These are phyloP conservation scores for Clarias pachynema DNA, from an alignment of 2,797 vertebrate species.

Conservation along the genomic window DNA sequence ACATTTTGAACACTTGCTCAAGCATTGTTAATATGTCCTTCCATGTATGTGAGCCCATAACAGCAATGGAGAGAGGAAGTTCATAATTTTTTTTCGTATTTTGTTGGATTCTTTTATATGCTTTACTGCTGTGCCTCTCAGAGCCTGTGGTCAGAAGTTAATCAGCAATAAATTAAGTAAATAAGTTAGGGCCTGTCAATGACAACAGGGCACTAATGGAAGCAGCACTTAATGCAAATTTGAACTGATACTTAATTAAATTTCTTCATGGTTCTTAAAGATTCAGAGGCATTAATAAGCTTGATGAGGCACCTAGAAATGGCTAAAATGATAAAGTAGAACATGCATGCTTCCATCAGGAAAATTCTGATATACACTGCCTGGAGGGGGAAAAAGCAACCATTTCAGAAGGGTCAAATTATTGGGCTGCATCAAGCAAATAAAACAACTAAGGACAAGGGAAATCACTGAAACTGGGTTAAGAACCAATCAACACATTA, in stretches of 20 bases:
- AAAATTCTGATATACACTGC: not conserved
- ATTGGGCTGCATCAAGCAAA: too few species aligned
- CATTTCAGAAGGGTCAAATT: too few species aligned
- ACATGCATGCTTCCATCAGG: not conserved
- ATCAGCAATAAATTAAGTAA: constrained; percentile 29
- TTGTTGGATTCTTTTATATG: not conserved
- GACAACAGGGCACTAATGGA: constrained; percentile 29
- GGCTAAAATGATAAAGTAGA: not conserved
- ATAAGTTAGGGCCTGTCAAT: constrained; percentile 19
- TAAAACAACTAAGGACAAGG: too few species aligned
- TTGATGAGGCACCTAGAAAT: not conserved
- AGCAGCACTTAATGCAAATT: constrained; percentile 28
- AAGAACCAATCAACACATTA: too few species aligned
- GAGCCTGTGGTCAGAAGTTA: constrained; percentile 30
- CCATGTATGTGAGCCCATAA: not conserved
- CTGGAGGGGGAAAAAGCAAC: too few species aligned
- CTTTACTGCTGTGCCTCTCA: constrained; percentile 20
- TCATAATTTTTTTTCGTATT: not conserved
- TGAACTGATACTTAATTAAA: constrained; percentile 19
- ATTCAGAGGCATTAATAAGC: constrained; percentile 10
- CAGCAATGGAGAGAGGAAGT: not conserved
- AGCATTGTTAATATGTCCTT: not conserved
- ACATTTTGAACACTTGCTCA: not conserved
- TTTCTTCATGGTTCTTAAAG: constrained; percentile 5
- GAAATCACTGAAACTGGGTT: too few species aligned